A percentile compares a stretch with the other conserved stretches of the same genome.
These are phyloP conservation scores for Umimayanthus kanabou DNA, from an alignment of 92 coral and sea anemone species.

Conservation along the genomic window DNA sequence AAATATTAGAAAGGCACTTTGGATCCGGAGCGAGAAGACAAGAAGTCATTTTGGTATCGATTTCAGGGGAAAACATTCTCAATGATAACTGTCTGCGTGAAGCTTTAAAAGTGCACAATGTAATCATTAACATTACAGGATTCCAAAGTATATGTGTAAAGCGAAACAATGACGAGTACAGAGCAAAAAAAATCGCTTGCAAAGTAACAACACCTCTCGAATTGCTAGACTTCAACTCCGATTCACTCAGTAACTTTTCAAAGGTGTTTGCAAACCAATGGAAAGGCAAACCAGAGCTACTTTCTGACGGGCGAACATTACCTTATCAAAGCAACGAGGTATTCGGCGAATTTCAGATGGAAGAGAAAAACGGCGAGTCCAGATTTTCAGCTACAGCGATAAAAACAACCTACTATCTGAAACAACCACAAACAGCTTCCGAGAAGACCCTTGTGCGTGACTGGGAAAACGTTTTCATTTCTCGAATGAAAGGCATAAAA, in stretches of 20 bases:
- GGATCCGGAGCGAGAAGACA: slow-evolving; percentile 31
- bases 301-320: slow-evolving; percentile 65
- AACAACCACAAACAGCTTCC: slow-evolving; percentile 42
- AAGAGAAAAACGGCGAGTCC: neutral
- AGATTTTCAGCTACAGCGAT: slow-evolving; percentile 57
- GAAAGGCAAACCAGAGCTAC: slow-evolving; percentile 34
- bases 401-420: slow-evolving; percentile 56
- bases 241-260: slow-evolving; percentile 24
- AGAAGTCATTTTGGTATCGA: slow-evolving; percentile 51
- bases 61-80: slow-evolving; percentile 47
- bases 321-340: slow-evolving; percentile 43
- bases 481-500: slow-evolving; percentile 41
- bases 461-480: slow-evolving; percentile 59
- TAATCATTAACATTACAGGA: slow-evolving; percentile 41
- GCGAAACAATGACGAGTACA: neutral
- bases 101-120: slow-evolving; percentile 51
- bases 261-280: slow-evolving; percentile 41
- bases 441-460: neutral
- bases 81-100: slow-evolving; percentile 49
- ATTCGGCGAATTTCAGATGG: slow-evolving; percentile 26
- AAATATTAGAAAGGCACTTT: slow-evolving; percentile 29
- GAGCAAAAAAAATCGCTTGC: slow-evolving; percentile 18
- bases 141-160: slow-evolving; percentile 47
- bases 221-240: slow-evolving; percentile 42
- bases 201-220: slow-evolving; percentile 64